phyloP scores from a whole-genome alignment of 2,113 vertebrate species.

The Percina caprodes region DNA sequence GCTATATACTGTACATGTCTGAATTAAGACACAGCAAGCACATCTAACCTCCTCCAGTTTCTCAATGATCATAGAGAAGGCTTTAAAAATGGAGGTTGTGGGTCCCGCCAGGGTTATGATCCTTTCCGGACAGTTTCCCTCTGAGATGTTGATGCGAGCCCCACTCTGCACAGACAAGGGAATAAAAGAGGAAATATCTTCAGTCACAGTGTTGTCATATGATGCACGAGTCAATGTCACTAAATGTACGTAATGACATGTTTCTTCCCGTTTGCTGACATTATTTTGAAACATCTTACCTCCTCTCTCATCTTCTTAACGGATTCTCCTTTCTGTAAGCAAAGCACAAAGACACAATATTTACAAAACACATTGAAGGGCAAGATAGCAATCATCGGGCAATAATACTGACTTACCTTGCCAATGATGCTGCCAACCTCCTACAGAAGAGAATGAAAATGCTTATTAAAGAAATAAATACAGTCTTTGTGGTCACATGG shows the following conservation, averaged over 20 bases:
- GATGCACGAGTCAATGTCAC: not conserved
- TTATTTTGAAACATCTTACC: slow-evolving; percentile 77
- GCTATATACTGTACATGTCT: too few relatives aligned
- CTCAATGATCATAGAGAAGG: slow-evolving; percentile 99
- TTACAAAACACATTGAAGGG: slow-evolving; percentile 29
- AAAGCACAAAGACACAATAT: slow-evolving; percentile 20
- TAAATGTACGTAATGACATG: not conserved
- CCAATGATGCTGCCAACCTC: slow-evolving; percentile 90
- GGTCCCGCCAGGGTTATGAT: slow-evolving; percentile 97
- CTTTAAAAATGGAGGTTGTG: slow-evolving; percentile 99
- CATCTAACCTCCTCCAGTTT: slow-evolving; percentile 96
- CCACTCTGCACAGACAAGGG: slow-evolving; percentile 86
- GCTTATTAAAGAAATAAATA: not conserved
- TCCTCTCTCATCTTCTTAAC: slow-evolving; percentile 99
- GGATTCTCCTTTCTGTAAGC: slow-evolving; percentile 94
- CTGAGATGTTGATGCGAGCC: slow-evolving; percentile 98
- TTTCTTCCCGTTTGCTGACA: not conserved
- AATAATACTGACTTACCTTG: slow-evolving; percentile 78
- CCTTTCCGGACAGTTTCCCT: slow-evolving; percentile 98
- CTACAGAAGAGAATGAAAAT: slow-evolving; percentile 56
- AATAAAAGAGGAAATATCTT: slow-evolving; percentile 20
- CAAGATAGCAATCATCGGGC: not conserved
- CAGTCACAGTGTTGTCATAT: not conserved
- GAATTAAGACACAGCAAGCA: not conserved
- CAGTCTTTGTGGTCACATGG: not conserved